Evolutionary conservation across 2,113 vertebrate species (phyloP), one percentile per base, ranked within the genome.

Genomic region (Piaya cayana): DNA sequence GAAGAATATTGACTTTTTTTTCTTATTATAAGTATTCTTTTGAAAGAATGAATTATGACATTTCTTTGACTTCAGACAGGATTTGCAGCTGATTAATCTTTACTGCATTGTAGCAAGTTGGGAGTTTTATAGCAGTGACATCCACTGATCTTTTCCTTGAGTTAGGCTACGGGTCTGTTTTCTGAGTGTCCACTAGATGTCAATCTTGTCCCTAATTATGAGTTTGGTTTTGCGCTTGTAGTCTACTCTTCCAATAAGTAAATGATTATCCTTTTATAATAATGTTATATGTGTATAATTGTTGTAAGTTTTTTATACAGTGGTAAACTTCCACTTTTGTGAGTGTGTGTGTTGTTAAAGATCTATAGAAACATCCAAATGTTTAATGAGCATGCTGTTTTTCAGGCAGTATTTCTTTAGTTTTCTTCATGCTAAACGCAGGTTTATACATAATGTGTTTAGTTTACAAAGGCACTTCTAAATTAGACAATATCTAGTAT

Each of bases 131-230:
- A 5, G 12, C 1, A 12, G 47, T 4, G 25, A 23, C 9, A 27
- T 25, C 20, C 19, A 4, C 27, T 6, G 53, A 49, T 32, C 11
- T 52, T 49, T 43, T 47, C 7, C 16, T 15, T 11, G 43, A 9
- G 11, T 47, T 63, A 10, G 27, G 29, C 34, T 82, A 2, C 0
- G 4, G 39, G 25, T 60, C 34, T 70, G 37, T 95, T 75, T 94
- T 64, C 42, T 7, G 30, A 91, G 29, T 90, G 64, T 72, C 97
- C 98, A 91, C 98, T 97, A 98, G 98, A 96, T 98, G 98, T 98
- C 98, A 97, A 12, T 92, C 77, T 97, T 97, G 95, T 67, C 91
- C 84, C 94, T 95, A 94, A 89, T 90, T 34, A 93, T 3, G 88
- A 16, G 26, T 63, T 53, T 26, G 69, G 18, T 52, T 90, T 63